Percentiles rank a stretch among this genome's conserved stretches.
phyloP scores from a whole-genome alignment of 1,140 invertebrate species.

The Drosophila mojavensis region DNA sequence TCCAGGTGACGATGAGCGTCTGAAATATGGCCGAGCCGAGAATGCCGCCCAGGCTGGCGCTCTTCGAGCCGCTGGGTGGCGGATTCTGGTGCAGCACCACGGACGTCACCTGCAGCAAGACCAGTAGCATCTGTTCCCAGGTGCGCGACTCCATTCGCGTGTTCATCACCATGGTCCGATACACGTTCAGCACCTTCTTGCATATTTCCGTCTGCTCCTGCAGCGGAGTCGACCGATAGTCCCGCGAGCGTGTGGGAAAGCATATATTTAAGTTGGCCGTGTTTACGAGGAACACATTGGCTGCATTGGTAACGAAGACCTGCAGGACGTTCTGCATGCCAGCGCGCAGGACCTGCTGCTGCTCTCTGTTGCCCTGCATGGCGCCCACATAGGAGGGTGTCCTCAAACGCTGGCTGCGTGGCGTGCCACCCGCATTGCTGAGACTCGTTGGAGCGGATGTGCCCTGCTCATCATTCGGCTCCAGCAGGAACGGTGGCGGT shows the following conservation, averaged over 20 bases:
- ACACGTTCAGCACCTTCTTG: slow-evolving; percentile 98
- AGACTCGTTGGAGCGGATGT: slow-evolving; percentile 35
- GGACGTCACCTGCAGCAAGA: slow-evolving; percentile 96
- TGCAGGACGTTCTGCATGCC: slow-evolving; percentile 95
- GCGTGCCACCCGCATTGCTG: slow-evolving; percentile 62
- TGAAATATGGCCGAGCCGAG: slow-evolving; percentile 96
- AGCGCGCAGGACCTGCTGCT: slow-evolving; percentile 91
- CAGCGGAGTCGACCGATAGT: slow-evolving; percentile 85
- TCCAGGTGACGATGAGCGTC: slow-evolving; percentile 99
- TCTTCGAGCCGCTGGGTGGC: slow-evolving; percentile 85
- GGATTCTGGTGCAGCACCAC: slow-evolving; percentile 93
- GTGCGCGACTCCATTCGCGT: slow-evolving; percentile 95
- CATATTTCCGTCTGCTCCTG: slow-evolving; percentile 98
- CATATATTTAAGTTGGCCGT: slow-evolving; percentile 85
- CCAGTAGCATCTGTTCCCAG: slow-evolving; percentile 95
- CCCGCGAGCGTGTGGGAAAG: slow-evolving; percentile 82
- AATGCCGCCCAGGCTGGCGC: slow-evolving; percentile 84
- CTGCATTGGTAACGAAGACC: slow-evolving; percentile 97
- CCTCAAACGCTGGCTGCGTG: slow-evolving; percentile 86
- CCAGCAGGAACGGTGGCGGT: slow-evolving; percentile 93
- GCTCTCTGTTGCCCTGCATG: slow-evolving; percentile 88
- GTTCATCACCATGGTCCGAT: slow-evolving; percentile 98
- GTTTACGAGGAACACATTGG: slow-evolving; percentile 95
- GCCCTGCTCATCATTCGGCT: slow-evolving; percentile 87
- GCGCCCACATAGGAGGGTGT: slow-evolving; percentile 94